Percentiles rank a stretch among this genome's conserved stretches.
phyloP scores from a whole-genome alignment of 2,113 vertebrate species.

The Eleginops maclovinus region DNA sequence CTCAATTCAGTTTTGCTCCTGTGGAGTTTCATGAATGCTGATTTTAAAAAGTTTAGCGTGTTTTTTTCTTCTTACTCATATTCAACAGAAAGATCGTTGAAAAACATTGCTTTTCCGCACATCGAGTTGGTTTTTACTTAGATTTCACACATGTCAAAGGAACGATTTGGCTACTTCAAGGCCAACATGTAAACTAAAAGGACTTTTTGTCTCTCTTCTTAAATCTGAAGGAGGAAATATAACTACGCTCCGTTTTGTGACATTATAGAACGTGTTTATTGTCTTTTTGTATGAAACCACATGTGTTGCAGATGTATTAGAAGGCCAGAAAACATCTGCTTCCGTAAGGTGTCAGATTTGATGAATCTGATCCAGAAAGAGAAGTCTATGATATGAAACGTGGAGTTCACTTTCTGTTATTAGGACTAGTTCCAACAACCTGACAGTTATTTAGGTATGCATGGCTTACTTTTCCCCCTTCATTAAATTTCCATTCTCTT shows the following conservation, averaged over 20 bases:
- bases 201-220: too few relatives aligned
- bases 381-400: background rate
- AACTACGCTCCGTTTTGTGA: background rate
- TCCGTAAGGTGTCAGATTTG: slow-evolving; percentile 8
- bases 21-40: background rate
- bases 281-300: background rate
- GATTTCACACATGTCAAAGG: slow-evolving; percentile 32
- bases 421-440: slow-evolving; percentile 30
- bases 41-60: slow-evolving; percentile 3
- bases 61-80: background rate
- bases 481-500: slow-evolving; percentile 50
- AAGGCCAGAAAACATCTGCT: too few relatives aligned
- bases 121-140: background rate
- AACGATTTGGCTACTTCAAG: slow-evolving; percentile 31
- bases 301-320: background rate
- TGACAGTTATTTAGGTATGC: slow-evolving; percentile 52
- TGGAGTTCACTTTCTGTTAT: slow-evolving; percentile 18
- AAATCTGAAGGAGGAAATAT: slow-evolving; percentile 10
- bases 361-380: slow-evolving; percentile 13
- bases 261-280: slow-evolving; percentile 2
- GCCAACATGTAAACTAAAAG: too few relatives aligned
- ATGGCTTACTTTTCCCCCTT: slow-evolving; percentile 42
- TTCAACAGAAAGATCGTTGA: too few relatives aligned
- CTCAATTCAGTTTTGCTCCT: slow-evolving; percentile 22
- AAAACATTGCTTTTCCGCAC: slow-evolving; percentile 28